Percentiles rank a stretch among this genome's conserved stretches.
phyloP scores from a whole-genome alignment of 2,888 invertebrate species.

The Oxytorus armatus region DNA sequence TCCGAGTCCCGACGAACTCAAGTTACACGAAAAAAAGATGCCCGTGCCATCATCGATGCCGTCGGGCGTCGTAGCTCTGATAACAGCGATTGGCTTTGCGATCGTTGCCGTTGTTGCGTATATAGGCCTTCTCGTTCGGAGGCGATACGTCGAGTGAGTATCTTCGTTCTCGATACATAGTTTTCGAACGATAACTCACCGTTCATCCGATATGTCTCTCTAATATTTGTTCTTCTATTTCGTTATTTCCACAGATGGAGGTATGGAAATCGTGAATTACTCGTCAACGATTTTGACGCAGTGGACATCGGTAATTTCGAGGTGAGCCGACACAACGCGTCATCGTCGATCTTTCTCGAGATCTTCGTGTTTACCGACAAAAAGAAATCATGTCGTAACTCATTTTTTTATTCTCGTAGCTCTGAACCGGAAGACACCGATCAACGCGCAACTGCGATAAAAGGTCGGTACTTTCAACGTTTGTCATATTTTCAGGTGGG shows the following conservation, averaged over 20 bases:
- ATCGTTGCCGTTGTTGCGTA: conserved; percentile 82
- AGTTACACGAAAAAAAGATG: conserved; percentile 44
- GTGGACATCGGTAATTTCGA: conserved; percentile 84
- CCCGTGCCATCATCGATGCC: conserved; percentile 70
- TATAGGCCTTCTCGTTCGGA: conserved; percentile 83
- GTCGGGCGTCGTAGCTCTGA: conserved; percentile 76
- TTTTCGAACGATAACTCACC: too few species aligned
- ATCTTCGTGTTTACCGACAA: too few species aligned
- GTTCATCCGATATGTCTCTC: too few species aligned
- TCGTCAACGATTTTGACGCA: conserved; percentile 84
- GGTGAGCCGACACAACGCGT: conserved; percentile 76
- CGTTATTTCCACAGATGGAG: conserved; percentile 75
- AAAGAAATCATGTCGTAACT: too few species aligned
- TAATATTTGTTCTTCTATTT: neutral
- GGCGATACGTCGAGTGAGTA: conserved; percentile 84
- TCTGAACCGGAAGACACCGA: conserved; percentile 2
- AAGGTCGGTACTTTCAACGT: too few species aligned
- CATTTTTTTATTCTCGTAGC: neutral
- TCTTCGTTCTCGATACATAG: too few species aligned
- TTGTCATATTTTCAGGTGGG: too few species aligned
- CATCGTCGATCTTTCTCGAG: too few species aligned
- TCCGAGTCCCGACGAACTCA: conserved; percentile 42
- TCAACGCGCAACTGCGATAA: too few species aligned
- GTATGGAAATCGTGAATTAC: conserved; percentile 83
- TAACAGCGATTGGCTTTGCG: conserved; percentile 79